Evolutionary conservation across 2,113 vertebrate species (phyloP), one percentile per base, ranked within the genome.

Genomic region (Crotalus viridis): DNA sequence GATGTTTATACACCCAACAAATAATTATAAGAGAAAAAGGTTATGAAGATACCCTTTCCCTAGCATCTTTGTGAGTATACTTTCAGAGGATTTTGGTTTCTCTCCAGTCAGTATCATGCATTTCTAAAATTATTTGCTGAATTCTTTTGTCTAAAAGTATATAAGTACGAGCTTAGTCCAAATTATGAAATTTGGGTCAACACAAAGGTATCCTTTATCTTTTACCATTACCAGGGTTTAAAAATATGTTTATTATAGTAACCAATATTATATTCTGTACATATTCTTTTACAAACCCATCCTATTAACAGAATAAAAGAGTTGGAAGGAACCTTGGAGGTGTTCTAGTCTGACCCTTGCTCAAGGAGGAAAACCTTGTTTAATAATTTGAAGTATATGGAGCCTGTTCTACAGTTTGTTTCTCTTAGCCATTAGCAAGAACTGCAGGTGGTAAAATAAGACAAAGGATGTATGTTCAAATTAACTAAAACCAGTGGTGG

Each of bases 131-230:
- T 17, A n/a, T 15, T 90, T 59, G 12, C 59, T 21, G 26, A 17
- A 64, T 51, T 3, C 39, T 89, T 89, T 48, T 48, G 24, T 17
- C 26, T 69, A 21, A 22, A 69, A 21, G 74, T 39, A 4, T 17
- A 21, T 10, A 43, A 39, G 33, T 43, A 21, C 8, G 17, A 33
- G 33, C 93, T 55, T 90, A 93, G 92, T 52, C 91, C 89, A 93
- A 85, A 89, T 93, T 10, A 54, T 92, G 94, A 91, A 94, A 94
- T 95, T 96, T 94, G 89, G 43, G 87, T 95, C 92, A 5, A 5
- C 0, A 0, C 5, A 81, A 91, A 89, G 46, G 4, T 55, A 52
- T 56, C 57, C 69, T 61, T 89, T 13, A 59, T 0, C 0, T 93
- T 69, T 69, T 69, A 69, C 12, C 0, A 43, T 81, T 81, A 43